phyloP scores from a whole-genome alignment of 2,113 vertebrate species.

The Entomyzon cyanotis region DNA sequence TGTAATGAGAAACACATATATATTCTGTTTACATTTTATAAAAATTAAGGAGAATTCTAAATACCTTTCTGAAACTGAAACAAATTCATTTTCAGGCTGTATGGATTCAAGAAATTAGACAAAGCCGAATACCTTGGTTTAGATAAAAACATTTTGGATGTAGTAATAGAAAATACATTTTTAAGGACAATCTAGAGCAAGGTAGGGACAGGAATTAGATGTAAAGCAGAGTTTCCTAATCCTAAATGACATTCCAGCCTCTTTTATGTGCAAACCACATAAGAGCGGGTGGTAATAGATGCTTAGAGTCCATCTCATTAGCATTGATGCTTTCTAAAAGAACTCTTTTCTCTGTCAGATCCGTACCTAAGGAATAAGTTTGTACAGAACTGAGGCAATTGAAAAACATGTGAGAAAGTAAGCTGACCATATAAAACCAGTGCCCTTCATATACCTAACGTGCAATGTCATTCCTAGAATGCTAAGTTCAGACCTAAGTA shows the following conservation, averaged over 20 bases:
- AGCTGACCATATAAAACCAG: background rate
- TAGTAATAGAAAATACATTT: background rate
- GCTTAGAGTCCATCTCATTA: background rate
- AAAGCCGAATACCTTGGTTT: background rate
- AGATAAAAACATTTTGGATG: background rate
- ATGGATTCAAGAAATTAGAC: background rate
- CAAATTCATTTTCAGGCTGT: background rate
- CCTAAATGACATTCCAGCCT: background rate
- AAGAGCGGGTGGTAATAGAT: background rate
- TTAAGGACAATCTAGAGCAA: background rate
- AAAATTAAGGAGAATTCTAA: background rate
- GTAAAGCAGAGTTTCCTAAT: background rate
- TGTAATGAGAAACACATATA: background rate
- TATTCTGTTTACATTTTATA: background rate
- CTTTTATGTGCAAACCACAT: background rate
- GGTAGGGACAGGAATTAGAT: background rate
- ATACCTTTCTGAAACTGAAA: background rate
- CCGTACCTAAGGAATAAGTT: background rate
- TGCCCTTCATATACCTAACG: background rate
- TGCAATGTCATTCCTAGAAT: background rate
- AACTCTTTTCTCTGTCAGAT: background rate
- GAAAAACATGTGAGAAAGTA: background rate
- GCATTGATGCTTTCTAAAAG: background rate
- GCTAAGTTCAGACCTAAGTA: background rate
- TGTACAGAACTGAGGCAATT: background rate